Percentiles rank a stretch among this genome's conserved stretches.
phyloP scores from a whole-genome alignment of 2,113 vertebrate genomes.

The Nyctibius bracteatus region DNA sequence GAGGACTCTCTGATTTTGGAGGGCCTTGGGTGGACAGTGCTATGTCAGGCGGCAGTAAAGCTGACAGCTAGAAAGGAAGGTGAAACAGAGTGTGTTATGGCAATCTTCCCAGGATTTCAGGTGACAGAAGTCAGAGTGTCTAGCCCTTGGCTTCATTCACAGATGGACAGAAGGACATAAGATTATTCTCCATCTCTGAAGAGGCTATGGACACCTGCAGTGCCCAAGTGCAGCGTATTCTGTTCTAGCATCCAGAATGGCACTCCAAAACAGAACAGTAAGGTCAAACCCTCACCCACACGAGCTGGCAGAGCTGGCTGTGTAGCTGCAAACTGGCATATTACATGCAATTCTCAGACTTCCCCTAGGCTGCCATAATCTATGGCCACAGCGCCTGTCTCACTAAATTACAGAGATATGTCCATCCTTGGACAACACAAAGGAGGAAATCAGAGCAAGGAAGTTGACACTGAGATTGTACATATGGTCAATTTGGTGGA shows the following conservation, averaged over 20 bases:
- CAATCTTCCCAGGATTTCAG: slow-evolving; percentile 30
- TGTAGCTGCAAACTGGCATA: background rate
- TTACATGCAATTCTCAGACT: background rate
- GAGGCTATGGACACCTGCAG: background rate
- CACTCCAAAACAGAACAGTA: background rate
- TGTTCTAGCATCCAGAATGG: background rate
- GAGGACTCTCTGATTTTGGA: background rate
- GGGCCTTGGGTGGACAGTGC: background rate
- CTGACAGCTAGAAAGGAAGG: background rate
- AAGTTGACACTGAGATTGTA: background rate
- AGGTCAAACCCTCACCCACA: slow-evolving; percentile 1
- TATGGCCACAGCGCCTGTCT: background rate
- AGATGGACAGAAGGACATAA: background rate
- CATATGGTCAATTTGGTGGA: background rate
- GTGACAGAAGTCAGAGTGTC: background rate
- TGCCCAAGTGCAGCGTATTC: background rate
- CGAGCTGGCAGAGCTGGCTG: background rate
- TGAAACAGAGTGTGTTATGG: background rate
- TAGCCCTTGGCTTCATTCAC: background rate
- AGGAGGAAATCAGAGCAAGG: background rate
- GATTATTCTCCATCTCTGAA: background rate
- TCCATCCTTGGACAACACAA: background rate
- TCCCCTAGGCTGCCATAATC: background rate
- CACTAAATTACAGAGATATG: background rate
- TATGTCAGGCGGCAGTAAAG: background rate